A percentile compares a stretch with the other conserved stretches of the same genome.
phyloP scores from a whole-genome alignment of 2,888 invertebrate species.

The Cryptus armator region DNA sequence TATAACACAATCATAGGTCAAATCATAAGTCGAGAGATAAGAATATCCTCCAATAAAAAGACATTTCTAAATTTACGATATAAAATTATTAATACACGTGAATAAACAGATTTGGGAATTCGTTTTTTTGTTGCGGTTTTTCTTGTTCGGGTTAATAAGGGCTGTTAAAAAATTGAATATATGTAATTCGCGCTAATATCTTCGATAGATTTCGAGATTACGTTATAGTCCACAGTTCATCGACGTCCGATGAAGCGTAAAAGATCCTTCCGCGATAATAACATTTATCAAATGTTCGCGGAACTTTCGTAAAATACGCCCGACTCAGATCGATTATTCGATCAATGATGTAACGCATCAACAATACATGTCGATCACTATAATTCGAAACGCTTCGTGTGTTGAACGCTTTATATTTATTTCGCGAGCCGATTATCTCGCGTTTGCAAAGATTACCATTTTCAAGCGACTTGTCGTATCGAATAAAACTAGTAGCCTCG shows the following conservation, averaged over 20 bases:
- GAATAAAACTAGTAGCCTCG: slow-evolving; percentile 1
- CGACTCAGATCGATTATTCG: background rate
- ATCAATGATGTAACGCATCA: background rate
- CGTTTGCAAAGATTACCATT: slow-evolving; percentile 7
- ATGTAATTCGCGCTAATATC: background rate
- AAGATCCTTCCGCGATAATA: slow-evolving; percentile 1
- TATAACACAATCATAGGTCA: too few species aligned
- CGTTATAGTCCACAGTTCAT: background rate
- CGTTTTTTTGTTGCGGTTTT: too few species aligned
- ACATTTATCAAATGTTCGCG: background rate
- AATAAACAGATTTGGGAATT: too few species aligned
- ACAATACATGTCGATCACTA: background rate
- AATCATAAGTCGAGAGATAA: too few species aligned
- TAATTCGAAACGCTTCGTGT: background rate
- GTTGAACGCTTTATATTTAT: background rate
- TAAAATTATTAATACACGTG: too few species aligned
- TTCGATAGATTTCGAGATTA: background rate
- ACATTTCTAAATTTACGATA: too few species aligned
- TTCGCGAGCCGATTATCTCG: slow-evolving; percentile 34
- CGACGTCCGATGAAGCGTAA: background rate
- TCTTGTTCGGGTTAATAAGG: background rate
- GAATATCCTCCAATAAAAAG: too few species aligned
- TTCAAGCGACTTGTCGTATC: background rate
- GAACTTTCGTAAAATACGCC: background rate
- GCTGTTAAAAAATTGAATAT: background rate